A percentile compares a stretch with the other conserved stretches of the same genome.
Evolutionary conservation across 1,140 invertebrate genomes (phyloP).

Genomic region (Cyclargus thomasi): DNA sequence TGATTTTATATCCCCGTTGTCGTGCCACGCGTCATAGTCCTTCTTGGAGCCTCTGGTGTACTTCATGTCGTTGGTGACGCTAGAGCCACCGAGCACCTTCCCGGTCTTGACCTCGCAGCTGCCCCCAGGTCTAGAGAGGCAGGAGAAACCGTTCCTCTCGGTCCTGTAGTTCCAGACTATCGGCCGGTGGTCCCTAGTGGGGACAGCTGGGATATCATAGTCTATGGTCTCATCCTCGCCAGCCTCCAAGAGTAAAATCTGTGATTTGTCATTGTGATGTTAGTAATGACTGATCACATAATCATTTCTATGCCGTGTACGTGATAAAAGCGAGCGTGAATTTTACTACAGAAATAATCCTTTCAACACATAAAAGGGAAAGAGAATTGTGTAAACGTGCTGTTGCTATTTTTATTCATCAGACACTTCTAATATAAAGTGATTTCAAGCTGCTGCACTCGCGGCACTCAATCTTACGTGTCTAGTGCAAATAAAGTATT

Average conservation of each 20-base stretch:
- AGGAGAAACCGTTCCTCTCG: conserved; percentile 60
- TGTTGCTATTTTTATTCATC: no score
- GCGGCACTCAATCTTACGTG: no score
- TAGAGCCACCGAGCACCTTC: conserved; percentile 75
- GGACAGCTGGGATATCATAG: conserved; percentile 60
- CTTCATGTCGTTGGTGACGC: conserved; percentile 75
- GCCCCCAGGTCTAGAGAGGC: conserved; percentile 57
- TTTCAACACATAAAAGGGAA: no score
- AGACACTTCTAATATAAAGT: no score
- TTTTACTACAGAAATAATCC: no score
- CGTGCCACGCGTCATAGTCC: conserved; percentile 76
- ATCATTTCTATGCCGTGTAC: not conserved
- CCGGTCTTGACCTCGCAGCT: conserved; percentile 73
- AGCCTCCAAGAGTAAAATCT: conserved; percentile 64
- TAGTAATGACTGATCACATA: not conserved
- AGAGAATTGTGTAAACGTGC: no score
- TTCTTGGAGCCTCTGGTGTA: conserved; percentile 73
- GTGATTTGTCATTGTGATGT: no score
- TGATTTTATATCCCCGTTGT: conserved; percentile 64
- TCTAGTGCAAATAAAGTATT: no score
- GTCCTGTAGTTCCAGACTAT: conserved; percentile 66
- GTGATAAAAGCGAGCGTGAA: no score
- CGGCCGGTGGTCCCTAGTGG: conserved; percentile 55
- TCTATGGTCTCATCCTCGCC: conserved; percentile 72
- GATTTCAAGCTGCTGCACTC: no score